Evolutionary conservation across 2,797 vertebrate species (phyloP), one percentile per base, ranked within the genome.

Genomic region (Monodelphis domestica): DNA sequence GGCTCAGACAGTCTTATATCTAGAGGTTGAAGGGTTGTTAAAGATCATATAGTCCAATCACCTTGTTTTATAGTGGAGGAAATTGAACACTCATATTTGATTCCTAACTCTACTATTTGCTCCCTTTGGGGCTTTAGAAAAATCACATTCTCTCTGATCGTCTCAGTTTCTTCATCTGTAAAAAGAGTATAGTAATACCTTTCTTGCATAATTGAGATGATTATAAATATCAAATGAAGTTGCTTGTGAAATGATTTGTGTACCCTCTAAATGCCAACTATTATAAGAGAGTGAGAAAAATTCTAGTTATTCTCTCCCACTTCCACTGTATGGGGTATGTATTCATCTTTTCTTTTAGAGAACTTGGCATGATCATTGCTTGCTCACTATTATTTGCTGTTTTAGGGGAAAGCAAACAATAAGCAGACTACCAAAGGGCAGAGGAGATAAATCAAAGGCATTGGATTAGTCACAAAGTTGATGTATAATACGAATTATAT

Each of bases 241-340:
- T 4, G 4, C 38, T 84, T 4, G 50, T 28, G 11, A 84, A 84
- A 84, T 50, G 38, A 11, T 84, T 28, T 12, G 10, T 50, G 21
- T 84, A 3, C 38, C 11, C 7, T 45, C 45, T 28, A 84, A 9
- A 84, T 84, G 1, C 26, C 21, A 78, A 6, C 17, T 38, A 38
- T 24, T 38, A 50, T 50, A 84, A 50, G 70, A 84, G n/a, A 78
- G 24, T 54, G 28, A 21, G 70, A 53, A 78, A 91, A 38, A 90
- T 14, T 92, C 1, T 4, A 9, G 33, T 10, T 70, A 54, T 10
- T 15, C 51, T 93, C 55, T 12, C 52, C 87, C 57, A 84, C 21
- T 45, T 55, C 63, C 56, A 57, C 53, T 89, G 88, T 91, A 53
- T 95, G n/a, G n/a, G n/a, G n/a, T n/a, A n/a, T n/a, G n/a, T n/a